A percentile compares a stretch with the other conserved stretches of the same genome.
Conservation (phyloP, 2,888 invertebrate genomes). For the Hanleya hanleyi region DNA sequence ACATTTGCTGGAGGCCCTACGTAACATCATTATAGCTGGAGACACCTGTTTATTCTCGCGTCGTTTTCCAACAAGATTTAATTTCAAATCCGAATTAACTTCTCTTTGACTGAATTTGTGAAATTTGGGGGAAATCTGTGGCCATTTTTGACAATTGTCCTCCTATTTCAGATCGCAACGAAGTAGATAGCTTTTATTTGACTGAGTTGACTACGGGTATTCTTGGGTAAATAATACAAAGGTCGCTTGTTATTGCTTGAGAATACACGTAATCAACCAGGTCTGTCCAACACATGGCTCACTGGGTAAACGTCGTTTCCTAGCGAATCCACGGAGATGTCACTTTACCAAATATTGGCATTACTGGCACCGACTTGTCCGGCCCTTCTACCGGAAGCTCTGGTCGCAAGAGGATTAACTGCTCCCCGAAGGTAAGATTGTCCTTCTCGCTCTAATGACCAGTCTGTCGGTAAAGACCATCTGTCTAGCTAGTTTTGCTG, state of each 20-base stretch:
- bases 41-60: too few relatives aligned
- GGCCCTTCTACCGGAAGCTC: not conserved
- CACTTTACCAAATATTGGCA: not conserved
- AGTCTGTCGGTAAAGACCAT: not conserved
- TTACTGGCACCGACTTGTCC: not conserved
- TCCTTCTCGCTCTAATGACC: not conserved
- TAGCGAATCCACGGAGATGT: not conserved
- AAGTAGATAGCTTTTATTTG: not conserved
- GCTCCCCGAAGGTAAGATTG: not conserved
- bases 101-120: too few relatives aligned
- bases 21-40: too few relatives aligned
- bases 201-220: conserved; percentile 92
- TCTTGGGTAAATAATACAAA: conserved; percentile 99
- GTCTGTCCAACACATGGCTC: conserved; percentile 4
- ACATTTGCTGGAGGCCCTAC: too few relatives aligned
- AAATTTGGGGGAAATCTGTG: not conserved
- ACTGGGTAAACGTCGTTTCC: not conserved
- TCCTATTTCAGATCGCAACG: not conserved
- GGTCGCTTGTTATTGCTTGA: conserved; percentile 98
- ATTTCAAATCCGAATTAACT: too few relatives aligned
- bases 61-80: too few relatives aligned
- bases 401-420: not conserved
- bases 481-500: not conserved
- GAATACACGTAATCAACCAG: conserved; percentile 97
- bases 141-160: not conserved